phyloP scores from a whole-genome alignment of 2,888 invertebrate genomes.

The Lacanobia wlatinum region DNA sequence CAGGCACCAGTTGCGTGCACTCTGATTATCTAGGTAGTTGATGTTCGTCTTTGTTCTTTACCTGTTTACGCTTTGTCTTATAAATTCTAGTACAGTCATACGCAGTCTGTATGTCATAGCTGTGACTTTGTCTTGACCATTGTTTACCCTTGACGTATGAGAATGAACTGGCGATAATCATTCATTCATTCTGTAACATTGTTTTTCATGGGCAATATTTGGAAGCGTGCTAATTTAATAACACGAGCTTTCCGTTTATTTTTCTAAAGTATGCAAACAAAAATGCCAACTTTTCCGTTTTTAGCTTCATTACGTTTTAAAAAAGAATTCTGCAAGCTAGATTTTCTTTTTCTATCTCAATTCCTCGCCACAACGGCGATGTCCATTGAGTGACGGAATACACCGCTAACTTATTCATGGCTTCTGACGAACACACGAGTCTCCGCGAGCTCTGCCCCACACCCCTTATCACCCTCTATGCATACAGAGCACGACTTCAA shows the following conservation, averaged over 20 bases:
- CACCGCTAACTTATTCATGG: slow-evolving; percentile 82
- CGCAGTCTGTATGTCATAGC: slow-evolving; percentile 47
- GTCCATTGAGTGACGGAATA: slow-evolving; percentile 78
- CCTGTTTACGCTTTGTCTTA: slow-evolving; percentile 61
- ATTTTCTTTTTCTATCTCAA: slow-evolving; percentile 21
- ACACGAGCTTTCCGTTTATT: slow-evolving; percentile 12
- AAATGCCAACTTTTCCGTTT: neutral
- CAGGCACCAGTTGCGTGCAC: slow-evolving; percentile 75
- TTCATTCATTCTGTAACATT: slow-evolving; percentile 46
- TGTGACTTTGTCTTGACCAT: slow-evolving; percentile 61
- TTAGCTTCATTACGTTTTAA: slow-evolving; percentile 4
- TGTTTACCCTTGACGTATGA: slow-evolving; percentile 62
- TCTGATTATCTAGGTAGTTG: slow-evolving; percentile 68
- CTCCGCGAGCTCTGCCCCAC: slow-evolving; percentile 66
- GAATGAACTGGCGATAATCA: slow-evolving; percentile 57
- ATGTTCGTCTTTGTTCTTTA: slow-evolving; percentile 69
- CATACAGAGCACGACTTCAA: slow-evolving; percentile 80
- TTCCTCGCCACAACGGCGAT: slow-evolving; percentile 60
- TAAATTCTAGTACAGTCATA: slow-evolving; percentile 59
- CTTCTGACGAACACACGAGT: slow-evolving; percentile 70
- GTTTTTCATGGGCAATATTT: slow-evolving; percentile 39
- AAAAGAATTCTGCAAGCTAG: neutral
- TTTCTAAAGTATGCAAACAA: slow-evolving; percentile 10
- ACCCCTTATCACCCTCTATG: slow-evolving; percentile 77
- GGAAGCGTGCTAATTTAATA: slow-evolving; percentile 21